Evolutionary conservation across 2,113 vertebrate genomes (phyloP).

Genomic region (Rostratula benghalensis): DNA sequence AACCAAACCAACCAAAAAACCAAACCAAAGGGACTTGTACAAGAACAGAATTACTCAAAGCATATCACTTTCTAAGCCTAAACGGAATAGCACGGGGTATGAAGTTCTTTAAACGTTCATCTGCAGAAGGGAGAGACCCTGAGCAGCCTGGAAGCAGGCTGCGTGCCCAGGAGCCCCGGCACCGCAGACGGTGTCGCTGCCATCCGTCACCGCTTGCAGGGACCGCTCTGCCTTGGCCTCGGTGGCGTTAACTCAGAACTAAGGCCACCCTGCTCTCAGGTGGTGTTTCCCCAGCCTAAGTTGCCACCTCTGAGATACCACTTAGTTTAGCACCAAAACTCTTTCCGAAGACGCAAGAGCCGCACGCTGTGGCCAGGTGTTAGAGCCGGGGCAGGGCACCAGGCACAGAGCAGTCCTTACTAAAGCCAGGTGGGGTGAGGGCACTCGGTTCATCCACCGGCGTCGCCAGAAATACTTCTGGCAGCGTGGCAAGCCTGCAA

Average conservation of each 20-base stretch:
- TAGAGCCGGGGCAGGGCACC: neutral
- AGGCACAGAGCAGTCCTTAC: neutral
- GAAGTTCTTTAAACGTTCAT: neutral
- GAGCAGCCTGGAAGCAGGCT: neutral
- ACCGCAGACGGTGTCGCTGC: neutral
- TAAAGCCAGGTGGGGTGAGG: neutral
- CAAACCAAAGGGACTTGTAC: neutral
- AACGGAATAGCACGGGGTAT: neutral
- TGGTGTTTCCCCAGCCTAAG: neutral
- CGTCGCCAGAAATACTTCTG: neutral
- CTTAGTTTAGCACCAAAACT: neutral
- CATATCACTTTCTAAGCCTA: neutral
- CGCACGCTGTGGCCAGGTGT: neutral
- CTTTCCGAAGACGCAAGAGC: neutral
- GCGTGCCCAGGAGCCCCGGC: rapidly evolving
- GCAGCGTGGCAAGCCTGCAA: neutral
- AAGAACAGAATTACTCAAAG: constrained; percentile 10
- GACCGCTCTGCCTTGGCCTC: neutral
- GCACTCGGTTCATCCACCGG: neutral
- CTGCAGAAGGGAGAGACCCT: neutral
- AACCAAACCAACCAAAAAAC: no score
- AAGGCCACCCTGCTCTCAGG: neutral
- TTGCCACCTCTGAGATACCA: neutral
- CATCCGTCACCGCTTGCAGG: neutral
- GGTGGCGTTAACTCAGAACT: neutral